Evolutionary conservation across 1,140 invertebrate species (phyloP), one percentile per base, ranked within the genome.

Genomic region (Calliphora vicina): DNA sequence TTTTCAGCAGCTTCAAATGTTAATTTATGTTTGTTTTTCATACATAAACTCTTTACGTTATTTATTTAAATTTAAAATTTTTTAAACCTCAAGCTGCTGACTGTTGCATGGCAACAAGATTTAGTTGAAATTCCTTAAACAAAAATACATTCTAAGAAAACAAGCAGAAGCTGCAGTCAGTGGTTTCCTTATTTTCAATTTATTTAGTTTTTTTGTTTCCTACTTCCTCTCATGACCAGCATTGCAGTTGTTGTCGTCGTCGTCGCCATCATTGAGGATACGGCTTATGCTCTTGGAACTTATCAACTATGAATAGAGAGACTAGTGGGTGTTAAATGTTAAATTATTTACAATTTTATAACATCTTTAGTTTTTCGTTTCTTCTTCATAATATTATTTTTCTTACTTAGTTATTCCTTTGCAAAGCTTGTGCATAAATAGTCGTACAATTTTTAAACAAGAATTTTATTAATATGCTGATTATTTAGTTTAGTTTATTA

Each of bases 391-490:
- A 29, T 29, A 29, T 29, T 29, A 29, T 29, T 29, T 3, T 29
- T 29, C n/a, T n/a, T n/a, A n/a, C n/a, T 29, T 29, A 2, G 29
- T 35, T 35, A 2, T 35, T 35, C 35, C 35, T 35, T 10, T 35
- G 10, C 1, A 35, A 35, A 35, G n/a, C 1, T 35, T 35, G 10
- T 35, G 35, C 1, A 35, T 35, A 35, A 35, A 35, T 29, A 29
- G 2, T 29, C 29, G 12, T 45, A 45, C 10, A 4, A 45, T 50
- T 50, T n/a, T 50, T 50, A 50, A 17, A 50, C 35, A 50, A 50
- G 72, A 17, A 71, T 26, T 26, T 29, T 74, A 29, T 74, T 74
- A 74, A 74, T 20, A 8, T 74, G 72, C 72, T 74, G 72, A 74
- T 74, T 35, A 74, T 35, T 74, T 35, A 35, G 72, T 35, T 74